Percentiles rank a stretch among this genome's conserved stretches.
Evolutionary conservation across 2,888 invertebrate genomes (phyloP).

Genomic region (Zaprionus obscuricornis): DNA sequence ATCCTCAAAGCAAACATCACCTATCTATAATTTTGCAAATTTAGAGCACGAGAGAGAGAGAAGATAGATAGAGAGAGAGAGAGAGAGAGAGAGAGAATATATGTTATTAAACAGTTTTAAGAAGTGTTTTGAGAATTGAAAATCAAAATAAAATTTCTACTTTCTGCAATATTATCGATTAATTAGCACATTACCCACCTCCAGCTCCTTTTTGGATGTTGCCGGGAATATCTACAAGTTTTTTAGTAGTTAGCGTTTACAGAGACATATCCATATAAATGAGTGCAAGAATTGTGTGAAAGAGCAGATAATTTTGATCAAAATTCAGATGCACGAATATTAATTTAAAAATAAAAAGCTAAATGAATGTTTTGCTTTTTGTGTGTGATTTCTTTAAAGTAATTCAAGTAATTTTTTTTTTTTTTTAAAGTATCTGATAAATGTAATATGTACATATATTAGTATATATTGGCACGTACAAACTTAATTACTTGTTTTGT

Average conservation of each 20-base stretch:
- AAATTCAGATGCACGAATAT: constrained; percentile 45
- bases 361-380: too few relatives aligned
- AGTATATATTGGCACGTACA: too few relatives aligned
- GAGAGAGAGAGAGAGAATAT: neutral
- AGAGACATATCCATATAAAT: constrained; percentile 48
- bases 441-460: too few relatives aligned
- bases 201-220: constrained; percentile 83
- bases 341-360: constrained; percentile 29
- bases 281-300: constrained; percentile 43
- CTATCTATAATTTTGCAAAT: constrained; percentile 64
- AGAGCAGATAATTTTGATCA: constrained; percentile 46
- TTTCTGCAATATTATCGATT: neutral
- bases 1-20: constrained; percentile 83
- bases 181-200: constrained; percentile 77
- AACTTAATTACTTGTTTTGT: neutral
- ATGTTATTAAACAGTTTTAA: neutral
- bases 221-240: constrained; percentile 83
- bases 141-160: neutral
- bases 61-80: neutral
- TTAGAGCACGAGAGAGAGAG: neutral
- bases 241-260: constrained; percentile 54
- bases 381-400: too few relatives aligned
- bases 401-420: too few relatives aligned
- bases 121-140: too few relatives aligned
- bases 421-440: too few relatives aligned